Conservation (phyloP, 2,888 invertebrate genomes). For the Monochamus alternatus region DNA sequence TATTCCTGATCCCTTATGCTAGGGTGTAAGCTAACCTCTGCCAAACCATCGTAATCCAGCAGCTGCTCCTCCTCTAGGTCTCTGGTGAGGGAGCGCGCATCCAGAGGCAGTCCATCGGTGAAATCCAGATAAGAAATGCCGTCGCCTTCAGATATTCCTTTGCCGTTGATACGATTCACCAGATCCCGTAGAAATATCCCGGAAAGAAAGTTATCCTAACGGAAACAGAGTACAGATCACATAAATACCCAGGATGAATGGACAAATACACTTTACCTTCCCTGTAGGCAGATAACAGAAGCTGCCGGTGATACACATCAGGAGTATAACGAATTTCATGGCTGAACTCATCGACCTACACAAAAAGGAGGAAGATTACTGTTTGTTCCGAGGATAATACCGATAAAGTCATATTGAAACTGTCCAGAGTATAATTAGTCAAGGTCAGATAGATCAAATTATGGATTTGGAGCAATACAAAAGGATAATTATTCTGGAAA, state of each 20-base stretch:
- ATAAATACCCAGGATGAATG: not conserved
- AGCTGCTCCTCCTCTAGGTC: slow-evolving; percentile 72
- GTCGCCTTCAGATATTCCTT: slow-evolving; percentile 77
- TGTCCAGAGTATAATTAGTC: too few relatives aligned
- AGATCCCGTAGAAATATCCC: slow-evolving; percentile 84
- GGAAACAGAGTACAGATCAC: slow-evolving; percentile 17
- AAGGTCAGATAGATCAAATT: too few relatives aligned
- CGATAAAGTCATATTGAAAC: too few relatives aligned
- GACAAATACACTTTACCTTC: slow-evolving; percentile 61
- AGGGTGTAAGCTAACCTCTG: slow-evolving; percentile 78
- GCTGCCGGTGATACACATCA: slow-evolving; percentile 59
- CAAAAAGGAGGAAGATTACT: slow-evolving; percentile 13
- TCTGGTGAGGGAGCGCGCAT: slow-evolving; percentile 64
- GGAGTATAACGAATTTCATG: slow-evolving; percentile 60
- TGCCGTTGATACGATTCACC: slow-evolving; percentile 82
- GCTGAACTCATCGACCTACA: slow-evolving; percentile 43
- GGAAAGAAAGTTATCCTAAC: slow-evolving; percentile 73
- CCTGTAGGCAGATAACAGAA: slow-evolving; percentile 66
- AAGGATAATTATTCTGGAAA: too few relatives aligned
- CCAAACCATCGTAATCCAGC: slow-evolving; percentile 80
- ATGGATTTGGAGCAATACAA: too few relatives aligned
- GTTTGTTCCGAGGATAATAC: too few relatives aligned
- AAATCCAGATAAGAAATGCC: slow-evolving; percentile 77
- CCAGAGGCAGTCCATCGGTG: slow-evolving; percentile 71
- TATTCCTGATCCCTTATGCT: slow-evolving; percentile 91